Evolutionary conservation across 2,113 vertebrate species (phyloP).

Genomic region (Odobenus rosmarus): DNA sequence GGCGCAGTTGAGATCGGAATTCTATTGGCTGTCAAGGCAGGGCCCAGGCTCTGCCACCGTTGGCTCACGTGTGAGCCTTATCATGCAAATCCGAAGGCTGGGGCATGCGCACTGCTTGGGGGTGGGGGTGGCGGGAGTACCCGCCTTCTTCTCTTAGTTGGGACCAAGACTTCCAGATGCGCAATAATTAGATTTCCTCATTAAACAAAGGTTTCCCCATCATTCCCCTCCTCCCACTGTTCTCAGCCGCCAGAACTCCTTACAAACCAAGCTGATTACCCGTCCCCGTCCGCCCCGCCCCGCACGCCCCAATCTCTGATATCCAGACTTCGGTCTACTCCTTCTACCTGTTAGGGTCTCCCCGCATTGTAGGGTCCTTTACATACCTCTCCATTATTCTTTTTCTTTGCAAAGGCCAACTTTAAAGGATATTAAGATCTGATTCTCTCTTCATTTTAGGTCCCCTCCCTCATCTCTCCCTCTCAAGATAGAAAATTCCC

Average conservation of each 20-base stretch:
- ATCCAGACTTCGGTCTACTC: not conserved
- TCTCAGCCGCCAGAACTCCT: not conserved
- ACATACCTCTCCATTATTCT: not conserved
- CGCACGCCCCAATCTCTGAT: not conserved
- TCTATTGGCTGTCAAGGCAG: not conserved
- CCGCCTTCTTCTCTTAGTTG: constrained; percentile 23
- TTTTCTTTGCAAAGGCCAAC: not conserved
- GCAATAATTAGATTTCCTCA: constrained; percentile 69
- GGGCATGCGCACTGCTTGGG: constrained; percentile 63
- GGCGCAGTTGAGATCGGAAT: not conserved
- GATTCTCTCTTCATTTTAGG: not conserved
- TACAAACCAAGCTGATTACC: not conserved
- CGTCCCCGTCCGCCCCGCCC: rapidly evolving
- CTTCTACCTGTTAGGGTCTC: not conserved
- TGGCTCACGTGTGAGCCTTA: not conserved
- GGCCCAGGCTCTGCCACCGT: not conserved
- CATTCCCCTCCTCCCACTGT: not conserved
- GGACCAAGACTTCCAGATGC: constrained; percentile 63
- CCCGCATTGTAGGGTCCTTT: not conserved
- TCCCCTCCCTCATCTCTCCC: not conserved
- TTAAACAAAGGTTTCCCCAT: constrained; percentile 73
- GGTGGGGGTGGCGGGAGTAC: not conserved
- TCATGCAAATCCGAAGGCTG: constrained; percentile 12
- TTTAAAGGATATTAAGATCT: not conserved
- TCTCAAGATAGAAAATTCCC: not conserved